These are phyloP conservation scores for Acrocera orbiculus DNA, from an alignment of 2,888 invertebrate species.

Conservation along the genomic window DNA sequence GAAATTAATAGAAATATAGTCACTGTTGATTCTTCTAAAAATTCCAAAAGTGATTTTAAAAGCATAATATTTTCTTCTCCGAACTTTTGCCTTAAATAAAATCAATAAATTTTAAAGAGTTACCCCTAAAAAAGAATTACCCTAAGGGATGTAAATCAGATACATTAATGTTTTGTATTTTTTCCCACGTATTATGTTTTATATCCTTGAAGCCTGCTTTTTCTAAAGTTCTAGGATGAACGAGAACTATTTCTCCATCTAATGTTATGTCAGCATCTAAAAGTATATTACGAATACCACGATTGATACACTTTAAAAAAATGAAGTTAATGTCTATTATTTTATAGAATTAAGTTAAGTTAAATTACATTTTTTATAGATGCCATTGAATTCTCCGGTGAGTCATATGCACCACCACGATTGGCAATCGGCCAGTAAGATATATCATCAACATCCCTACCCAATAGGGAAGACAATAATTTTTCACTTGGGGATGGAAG, in stretches of 20 bases:
- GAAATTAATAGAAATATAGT: conserved; percentile 26
- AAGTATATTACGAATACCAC: conserved; percentile 27
- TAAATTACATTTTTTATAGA: conserved; percentile 25
- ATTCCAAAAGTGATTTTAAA: too few species aligned
- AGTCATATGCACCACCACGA: conserved; percentile 29
- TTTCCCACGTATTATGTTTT: conserved; percentile 18
- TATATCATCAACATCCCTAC: conserved; percentile 22
- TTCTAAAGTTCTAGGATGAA: conserved; percentile 23
- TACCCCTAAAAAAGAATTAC: conserved; percentile 14
- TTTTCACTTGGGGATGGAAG: conserved; percentile 26
- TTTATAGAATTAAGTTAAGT: background rate
- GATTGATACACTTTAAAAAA: conserved; percentile 21
- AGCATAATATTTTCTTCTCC: too few species aligned
- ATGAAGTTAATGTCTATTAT: conserved; percentile 6
- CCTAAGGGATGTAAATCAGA: conserved; percentile 29
- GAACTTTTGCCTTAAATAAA: too few species aligned
- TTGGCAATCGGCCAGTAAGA: conserved; percentile 30
- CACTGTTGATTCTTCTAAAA: conserved; percentile 21
- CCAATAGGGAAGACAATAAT: conserved; percentile 20
- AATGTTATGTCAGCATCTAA: conserved; percentile 26
- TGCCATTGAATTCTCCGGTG: conserved; percentile 29
- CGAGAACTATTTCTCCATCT: conserved; percentile 27
- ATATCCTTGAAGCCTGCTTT: conserved; percentile 25
- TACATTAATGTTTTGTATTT: conserved; percentile 26
- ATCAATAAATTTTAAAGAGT: too few species aligned